Base-by-base conservation (phyloP, 1,140 invertebrate genomes). In the Trypoxylus dichotomus region DNA sequence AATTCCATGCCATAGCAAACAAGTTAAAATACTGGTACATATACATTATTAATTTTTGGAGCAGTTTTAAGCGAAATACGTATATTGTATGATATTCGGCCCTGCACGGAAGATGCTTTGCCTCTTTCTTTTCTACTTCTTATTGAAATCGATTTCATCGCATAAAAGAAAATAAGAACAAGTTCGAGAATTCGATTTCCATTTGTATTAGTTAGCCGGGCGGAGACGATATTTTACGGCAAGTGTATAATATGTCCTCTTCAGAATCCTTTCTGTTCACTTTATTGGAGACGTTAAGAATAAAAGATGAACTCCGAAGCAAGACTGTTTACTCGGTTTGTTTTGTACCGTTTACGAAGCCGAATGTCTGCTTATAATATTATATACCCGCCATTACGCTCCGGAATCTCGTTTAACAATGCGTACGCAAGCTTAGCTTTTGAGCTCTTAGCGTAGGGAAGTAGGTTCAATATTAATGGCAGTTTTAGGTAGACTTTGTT, bases 241-340 rank as follows among this genome's bases (percentile, higher is more conserved):
- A 6, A 68, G 60, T 68, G 60, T 68, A 68, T 68, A 68, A 68
- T 68, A 68, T 68, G 60, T 68, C 60, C 60, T 27, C 60, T 68
- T 68, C 60, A 68, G 21, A 68, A 68, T 68, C 27, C 60, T 25
- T 60, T 68, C 60, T 10, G 60, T 68, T 68, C 60, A 27, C 60
- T 68, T 68, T 68, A 68, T 68, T 27, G 60, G 21, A 68, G 60
- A 68, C 60, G 60, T 68, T 68, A 68, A 68, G 60, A 68, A 68
- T 68, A 68, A 68, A 68, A 68, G 60, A 68, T 68, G 60, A 68
- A 68, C 60, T 25, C 21, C 25, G 60, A 68, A 68, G 60, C 60
- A 24, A 15, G 60, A 24, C 24, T 68, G 60, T 27, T 68, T 68
- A 25, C 27, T 68, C 27, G 10, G 60, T 68, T 68, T 68, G 60